Percentiles rank a stretch among this genome's conserved stretches.
phyloP scores from a whole-genome alignment of 2,113 vertebrate species.

The Oplegnathus fasciatus region DNA sequence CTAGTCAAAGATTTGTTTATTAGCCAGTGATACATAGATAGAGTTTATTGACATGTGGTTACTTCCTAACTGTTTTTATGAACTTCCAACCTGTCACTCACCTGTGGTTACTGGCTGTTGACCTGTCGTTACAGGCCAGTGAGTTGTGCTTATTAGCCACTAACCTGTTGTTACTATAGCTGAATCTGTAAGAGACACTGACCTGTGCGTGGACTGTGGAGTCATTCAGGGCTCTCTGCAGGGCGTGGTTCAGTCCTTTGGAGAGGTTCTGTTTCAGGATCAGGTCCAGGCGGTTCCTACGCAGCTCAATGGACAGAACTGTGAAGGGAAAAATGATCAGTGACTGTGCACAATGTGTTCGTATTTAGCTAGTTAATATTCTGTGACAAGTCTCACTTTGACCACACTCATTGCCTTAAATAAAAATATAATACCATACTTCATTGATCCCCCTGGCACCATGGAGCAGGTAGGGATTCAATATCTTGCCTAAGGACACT shows the following conservation, averaged over 20 bases:
- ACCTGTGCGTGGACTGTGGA: constrained; percentile 88
- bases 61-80: neutral
- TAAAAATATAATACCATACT: neutral
- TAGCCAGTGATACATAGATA: neutral
- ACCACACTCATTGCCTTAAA: neutral
- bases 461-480: neutral
- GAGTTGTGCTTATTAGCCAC: neutral
- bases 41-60: too few species aligned
- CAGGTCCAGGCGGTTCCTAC: constrained; percentile 85
- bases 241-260: constrained; percentile 90
- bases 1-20: neutral
- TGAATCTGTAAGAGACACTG: constrained; percentile 50
- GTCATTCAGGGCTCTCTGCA: constrained; percentile 92
- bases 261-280: constrained; percentile 88
- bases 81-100: neutral
- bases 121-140: neutral
- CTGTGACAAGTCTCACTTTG: neutral
- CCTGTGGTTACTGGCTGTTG: neutral
- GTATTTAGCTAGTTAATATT: neutral
- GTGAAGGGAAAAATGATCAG: constrained; percentile 9
- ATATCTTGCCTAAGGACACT: neutral
- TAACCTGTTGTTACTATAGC: neutral
- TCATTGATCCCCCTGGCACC: neutral
- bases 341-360: neutral
- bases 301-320: constrained; percentile 93